phyloP scores from a whole-genome alignment of 2,113 vertebrate genomes.

The Prietella phreatophila region DNA sequence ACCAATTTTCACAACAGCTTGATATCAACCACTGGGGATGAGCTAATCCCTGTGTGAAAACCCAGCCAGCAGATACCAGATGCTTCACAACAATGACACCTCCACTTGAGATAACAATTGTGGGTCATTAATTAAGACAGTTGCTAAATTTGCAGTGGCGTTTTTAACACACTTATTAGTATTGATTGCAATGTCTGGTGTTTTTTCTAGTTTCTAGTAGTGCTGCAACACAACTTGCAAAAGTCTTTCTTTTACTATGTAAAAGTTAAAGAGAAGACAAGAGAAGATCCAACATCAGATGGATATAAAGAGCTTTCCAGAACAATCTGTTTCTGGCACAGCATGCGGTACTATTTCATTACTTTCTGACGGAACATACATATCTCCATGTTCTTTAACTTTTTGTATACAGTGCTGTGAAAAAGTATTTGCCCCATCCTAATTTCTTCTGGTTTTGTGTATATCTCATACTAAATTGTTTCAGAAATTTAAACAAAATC shows the following conservation, averaged over 20 bases:
- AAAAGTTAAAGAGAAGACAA: neutral
- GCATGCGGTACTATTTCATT: neutral
- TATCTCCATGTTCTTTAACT: neutral
- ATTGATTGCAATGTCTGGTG: neutral
- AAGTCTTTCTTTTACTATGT: neutral
- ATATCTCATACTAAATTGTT: no score
- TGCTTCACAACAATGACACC: constrained; percentile 14
- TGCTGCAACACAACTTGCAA: neutral
- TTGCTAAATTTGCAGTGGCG: neutral
- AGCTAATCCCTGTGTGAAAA: constrained; percentile 29
- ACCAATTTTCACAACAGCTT: constrained; percentile 27
- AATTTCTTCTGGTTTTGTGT: no score
- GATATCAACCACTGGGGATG: constrained; percentile 6
- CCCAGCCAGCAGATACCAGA: constrained; percentile 30
- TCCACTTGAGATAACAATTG: constrained; percentile 31
- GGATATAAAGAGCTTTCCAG: neutral
- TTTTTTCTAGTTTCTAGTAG: neutral
- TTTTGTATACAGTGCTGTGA: neutral
- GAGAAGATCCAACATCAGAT: neutral
- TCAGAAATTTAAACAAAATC: no score
- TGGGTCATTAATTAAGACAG: constrained; percentile 5
- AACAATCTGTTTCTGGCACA: neutral
- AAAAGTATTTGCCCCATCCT: no score
- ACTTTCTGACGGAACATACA: neutral
- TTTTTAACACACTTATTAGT: neutral